A percentile compares a stretch with the other conserved stretches of the same genome.
phyloP scores from a whole-genome alignment of 2,888 invertebrate species.

The Zaprionus bogoriensis region DNA sequence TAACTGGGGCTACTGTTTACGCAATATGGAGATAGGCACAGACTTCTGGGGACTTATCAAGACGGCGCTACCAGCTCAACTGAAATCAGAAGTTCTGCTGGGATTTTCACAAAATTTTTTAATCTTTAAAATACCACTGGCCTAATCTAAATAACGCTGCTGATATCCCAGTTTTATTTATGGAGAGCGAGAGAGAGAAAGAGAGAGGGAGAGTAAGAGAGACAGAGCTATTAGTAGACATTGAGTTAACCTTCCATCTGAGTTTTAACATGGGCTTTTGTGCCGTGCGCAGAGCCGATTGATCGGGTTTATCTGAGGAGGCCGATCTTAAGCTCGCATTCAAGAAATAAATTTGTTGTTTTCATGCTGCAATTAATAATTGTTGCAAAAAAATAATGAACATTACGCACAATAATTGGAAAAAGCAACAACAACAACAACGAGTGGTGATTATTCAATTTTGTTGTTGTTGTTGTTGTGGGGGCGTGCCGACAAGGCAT shows the following conservation, averaged over 20 bases:
- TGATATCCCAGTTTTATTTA: not conserved
- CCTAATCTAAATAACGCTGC: slow-evolving; percentile 46
- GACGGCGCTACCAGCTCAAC: not conserved
- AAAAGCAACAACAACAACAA: slow-evolving; percentile 29
- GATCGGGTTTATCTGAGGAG: slow-evolving; percentile 3
- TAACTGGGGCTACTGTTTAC: not conserved
- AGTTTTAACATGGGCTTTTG: not conserved
- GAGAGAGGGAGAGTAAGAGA: not conserved
- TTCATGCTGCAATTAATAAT: slow-evolving; percentile 26
- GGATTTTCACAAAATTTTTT: slow-evolving; percentile 22
- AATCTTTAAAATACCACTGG: not conserved
- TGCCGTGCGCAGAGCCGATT: slow-evolving; percentile 11
- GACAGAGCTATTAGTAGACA: not conserved
- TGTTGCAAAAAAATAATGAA: slow-evolving; percentile 42
- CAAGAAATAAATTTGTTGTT: too few relatives aligned
- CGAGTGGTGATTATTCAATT: slow-evolving; percentile 47
- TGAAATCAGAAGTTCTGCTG: slow-evolving; percentile 14
- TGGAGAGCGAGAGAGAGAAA: not conserved
- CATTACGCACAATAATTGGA: slow-evolving; percentile 58
- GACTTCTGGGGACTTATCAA: not conserved
- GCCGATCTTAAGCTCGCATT: slow-evolving; percentile 33
- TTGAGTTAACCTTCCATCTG: slow-evolving; percentile 3
- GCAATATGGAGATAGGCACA: not conserved
- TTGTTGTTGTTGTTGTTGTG: slow-evolving; percentile 15
- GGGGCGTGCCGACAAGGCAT: slow-evolving; percentile 76